Evolutionary conservation across 2,888 invertebrate genomes (phyloP), one percentile per base, ranked within the genome.

Genomic region (Spodoptera picta): DNA sequence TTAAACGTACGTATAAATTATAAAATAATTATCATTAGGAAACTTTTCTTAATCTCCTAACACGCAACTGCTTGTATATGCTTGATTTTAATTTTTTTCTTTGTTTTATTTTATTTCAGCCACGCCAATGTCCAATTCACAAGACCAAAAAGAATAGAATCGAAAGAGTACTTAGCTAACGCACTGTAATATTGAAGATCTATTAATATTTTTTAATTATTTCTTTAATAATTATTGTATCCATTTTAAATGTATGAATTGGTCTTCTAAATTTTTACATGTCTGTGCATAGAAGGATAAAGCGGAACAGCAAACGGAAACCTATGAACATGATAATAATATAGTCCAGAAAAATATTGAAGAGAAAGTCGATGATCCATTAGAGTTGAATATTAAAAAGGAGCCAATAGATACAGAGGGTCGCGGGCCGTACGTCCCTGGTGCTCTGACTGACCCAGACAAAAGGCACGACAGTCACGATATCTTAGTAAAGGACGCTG

Each of bases 361-460:
- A 46, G 62, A 78, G 51, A 77, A 73, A 56, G 77, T 83, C 9
- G 79, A 84, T 23, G 89, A 92, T 76, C 91, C 90, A 2, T 83
- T 94, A 68, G 85, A 84, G 48, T 77, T 92, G 49, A 78, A 86
- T 69, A 75, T 82, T 61, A 86, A 85, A 55, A 88, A 89, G 80
- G 82, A 90, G 62, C 90, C 92, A 2, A 75, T 88, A 44, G 91
- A 92, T 65, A 77, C 68, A 5, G 87, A 90, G 9, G 93, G 93
- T 1, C 83, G 87, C 47, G 89, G 89, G 0, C 94, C 94, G 6
- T 96, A 96, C 71, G 87, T 95, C 9, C 96, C 96, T 3, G 96
- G 96, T 4, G 91, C 95, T 49, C 80, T 95, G 45, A 95, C 96
- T 10, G 95, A 95, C 36, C 85, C 89, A n/a, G 91, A 95, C 27